Evolutionary conservation across 2,888 invertebrate species (phyloP), one percentile per base, ranked within the genome.

Genomic region (Oscheius onirici): DNA sequence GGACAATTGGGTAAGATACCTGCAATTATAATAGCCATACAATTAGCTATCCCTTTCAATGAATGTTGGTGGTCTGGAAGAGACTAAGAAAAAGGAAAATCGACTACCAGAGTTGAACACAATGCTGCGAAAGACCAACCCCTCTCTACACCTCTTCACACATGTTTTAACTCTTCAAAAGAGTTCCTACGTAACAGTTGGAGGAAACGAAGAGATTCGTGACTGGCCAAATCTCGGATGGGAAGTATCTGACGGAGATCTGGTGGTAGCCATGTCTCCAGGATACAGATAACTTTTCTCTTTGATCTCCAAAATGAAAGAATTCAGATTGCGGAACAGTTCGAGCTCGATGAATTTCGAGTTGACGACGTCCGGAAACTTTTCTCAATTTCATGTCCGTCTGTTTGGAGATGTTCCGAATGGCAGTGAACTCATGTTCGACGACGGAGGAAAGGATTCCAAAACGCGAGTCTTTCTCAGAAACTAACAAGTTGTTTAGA

Each of bases 131-230:
- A n/a, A 28, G n/a, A 63, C 11, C 6, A 58, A 58, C n/a, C 41
- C 58, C 2, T 17, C 58, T 41, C 41, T 55, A 28, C 40, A 24
- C 17, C 49, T 78, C 17, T 60, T 72, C 22, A 75, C 75, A 24
- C 78, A 75, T 1, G 60, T 78, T 1, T 43, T 78, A 10, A 78
- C 78, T 17, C 26, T 78, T n/a, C 65, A 5, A 75, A 78, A 41
- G 69, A 71, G 10, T 26, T 34, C 26, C 13, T 34, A 34, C 1
- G 34, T 67, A 24, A 54, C 55, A n/a, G 41, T 55, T n/a, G 52
- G 6, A 17, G 44, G 44, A 20, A 55, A 28, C 17, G 41, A 55
- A 11, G 17, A 34, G n/a, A 2, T 26, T 13, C 3, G 26, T 0
- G 28, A 24, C 13, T 0, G n/a, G n/a, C n/a, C n/a, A n/a, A n/a